phyloP scores from a whole-genome alignment of 2,113 vertebrate species.

The Brachypodius melanocephalos region DNA sequence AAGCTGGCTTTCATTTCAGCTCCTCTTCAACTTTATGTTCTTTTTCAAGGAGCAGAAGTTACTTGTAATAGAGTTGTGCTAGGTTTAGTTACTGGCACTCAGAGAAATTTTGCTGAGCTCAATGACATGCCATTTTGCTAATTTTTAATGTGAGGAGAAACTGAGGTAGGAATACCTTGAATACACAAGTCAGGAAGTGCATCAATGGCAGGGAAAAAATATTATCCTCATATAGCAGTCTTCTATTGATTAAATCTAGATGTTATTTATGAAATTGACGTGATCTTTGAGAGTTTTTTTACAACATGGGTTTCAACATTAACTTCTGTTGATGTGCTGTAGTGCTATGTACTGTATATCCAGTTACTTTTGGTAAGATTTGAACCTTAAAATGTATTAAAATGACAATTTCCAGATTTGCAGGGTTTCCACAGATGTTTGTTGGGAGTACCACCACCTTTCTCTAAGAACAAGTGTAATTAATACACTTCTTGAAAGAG shows the following conservation, averaged over 20 bases:
- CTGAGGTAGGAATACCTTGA: not conserved
- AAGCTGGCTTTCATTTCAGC: not conserved
- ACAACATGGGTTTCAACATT: not conserved
- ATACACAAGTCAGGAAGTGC: not conserved
- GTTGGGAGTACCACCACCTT: not conserved
- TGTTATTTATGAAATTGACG: not conserved
- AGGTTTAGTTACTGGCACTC: not conserved
- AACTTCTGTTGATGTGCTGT: not conserved
- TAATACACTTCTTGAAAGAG: not conserved
- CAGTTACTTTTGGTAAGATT: not conserved
- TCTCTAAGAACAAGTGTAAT: not conserved
- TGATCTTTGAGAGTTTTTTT: not conserved
- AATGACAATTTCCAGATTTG: not conserved
- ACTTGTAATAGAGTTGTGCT: not conserved
- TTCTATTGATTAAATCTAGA: not conserved
- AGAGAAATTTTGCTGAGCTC: not conserved
- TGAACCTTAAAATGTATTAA: not conserved
- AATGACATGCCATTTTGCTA: not conserved
- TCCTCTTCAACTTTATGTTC: not conserved
- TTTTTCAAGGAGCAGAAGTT: not conserved
- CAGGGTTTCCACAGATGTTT: not conserved
- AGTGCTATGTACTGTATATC: not conserved
- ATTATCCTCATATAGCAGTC: not conserved
- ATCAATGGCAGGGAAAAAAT: not conserved
- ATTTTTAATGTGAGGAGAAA: not conserved